A percentile compares a stretch with the other conserved stretches of the same genome.
Evolutionary conservation across 1,140 invertebrate genomes (phyloP).

Genomic region (Atopsyche davidsoni): DNA sequence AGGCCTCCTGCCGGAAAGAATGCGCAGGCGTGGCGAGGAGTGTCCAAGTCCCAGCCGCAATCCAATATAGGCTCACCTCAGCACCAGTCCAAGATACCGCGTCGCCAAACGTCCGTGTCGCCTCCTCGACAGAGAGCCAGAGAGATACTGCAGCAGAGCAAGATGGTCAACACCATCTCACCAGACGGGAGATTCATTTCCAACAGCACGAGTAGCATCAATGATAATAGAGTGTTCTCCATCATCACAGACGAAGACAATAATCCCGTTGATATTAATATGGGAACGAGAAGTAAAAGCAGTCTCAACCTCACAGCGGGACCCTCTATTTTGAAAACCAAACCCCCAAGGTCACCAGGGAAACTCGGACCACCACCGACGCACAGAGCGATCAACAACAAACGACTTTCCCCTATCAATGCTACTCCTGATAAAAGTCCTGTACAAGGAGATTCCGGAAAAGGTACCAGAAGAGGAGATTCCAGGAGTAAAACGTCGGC

Average conservation of each 20-base stretch:
- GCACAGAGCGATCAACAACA: constrained; percentile 41
- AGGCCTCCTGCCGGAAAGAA: constrained; percentile 37
- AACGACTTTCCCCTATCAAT: constrained; percentile 47
- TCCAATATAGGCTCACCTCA: constrained; percentile 44
- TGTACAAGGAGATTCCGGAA: constrained; percentile 33
- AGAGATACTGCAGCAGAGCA: constrained; percentile 31
- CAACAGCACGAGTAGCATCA: constrained; percentile 46
- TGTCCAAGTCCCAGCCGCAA: constrained; percentile 43
- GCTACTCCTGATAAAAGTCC: constrained; percentile 47
- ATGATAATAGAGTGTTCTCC: constrained; percentile 37
- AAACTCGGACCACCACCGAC: constrained; percentile 43
- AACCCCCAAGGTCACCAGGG: constrained; percentile 45
- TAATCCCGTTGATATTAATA: constrained; percentile 38
- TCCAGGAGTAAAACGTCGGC: constrained; percentile 38
- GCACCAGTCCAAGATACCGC: constrained; percentile 43
- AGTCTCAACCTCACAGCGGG: constrained; percentile 38
- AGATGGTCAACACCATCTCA: constrained; percentile 35
- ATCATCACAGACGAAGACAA: constrained; percentile 16
- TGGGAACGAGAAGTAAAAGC: constrained; percentile 38
- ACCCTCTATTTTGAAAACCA: constrained; percentile 39
- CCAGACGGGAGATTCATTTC: constrained; percentile 43
- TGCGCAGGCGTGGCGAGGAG: constrained; percentile 35
- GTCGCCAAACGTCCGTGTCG: constrained; percentile 44
- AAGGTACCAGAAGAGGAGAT: constrained; percentile 35
- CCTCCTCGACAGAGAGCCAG: constrained; percentile 34